Evolutionary conservation across 1,140 invertebrate species (phyloP).

Genomic region (Pogonognathellus flavescens): DNA sequence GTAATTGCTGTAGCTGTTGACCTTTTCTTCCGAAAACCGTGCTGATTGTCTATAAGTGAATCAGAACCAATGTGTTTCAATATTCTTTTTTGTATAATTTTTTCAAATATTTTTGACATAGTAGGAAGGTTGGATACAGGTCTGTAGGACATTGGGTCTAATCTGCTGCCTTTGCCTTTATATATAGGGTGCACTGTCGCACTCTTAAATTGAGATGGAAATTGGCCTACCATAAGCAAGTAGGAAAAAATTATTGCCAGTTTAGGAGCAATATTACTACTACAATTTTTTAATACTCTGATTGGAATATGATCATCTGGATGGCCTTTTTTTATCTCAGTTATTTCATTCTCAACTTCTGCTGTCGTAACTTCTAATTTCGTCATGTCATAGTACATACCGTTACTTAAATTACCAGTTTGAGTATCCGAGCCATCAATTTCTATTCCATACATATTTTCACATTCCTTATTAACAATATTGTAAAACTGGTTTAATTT

Average conservation of each 20-base stretch:
- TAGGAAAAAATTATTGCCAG: no score
- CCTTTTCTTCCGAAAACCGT: background rate
- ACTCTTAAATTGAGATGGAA: background rate
- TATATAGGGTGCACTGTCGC: background rate
- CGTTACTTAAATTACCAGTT: no score
- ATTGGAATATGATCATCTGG: no score
- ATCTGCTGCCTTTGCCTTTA: constrained; percentile 9
- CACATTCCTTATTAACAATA: background rate
- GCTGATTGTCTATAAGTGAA: no score
- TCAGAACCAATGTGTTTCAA: background rate
- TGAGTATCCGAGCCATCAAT: no score
- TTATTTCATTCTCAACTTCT: no score
- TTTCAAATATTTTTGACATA: background rate
- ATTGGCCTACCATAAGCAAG: no score
- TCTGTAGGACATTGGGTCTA: background rate
- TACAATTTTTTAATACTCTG: no score
- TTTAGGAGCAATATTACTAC: no score
- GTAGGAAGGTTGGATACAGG: background rate
- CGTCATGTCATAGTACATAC: no score
- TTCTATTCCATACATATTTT: background rate
- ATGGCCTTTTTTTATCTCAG: no score
- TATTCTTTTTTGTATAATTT: background rate
- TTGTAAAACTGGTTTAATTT: background rate
- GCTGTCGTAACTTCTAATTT: no score
- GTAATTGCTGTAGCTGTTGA: background rate